Percentiles rank a stretch among this genome's conserved stretches.
Evolutionary conservation across 2,113 vertebrate species (phyloP).

Genomic region (Oceanites oceanicus): DNA sequence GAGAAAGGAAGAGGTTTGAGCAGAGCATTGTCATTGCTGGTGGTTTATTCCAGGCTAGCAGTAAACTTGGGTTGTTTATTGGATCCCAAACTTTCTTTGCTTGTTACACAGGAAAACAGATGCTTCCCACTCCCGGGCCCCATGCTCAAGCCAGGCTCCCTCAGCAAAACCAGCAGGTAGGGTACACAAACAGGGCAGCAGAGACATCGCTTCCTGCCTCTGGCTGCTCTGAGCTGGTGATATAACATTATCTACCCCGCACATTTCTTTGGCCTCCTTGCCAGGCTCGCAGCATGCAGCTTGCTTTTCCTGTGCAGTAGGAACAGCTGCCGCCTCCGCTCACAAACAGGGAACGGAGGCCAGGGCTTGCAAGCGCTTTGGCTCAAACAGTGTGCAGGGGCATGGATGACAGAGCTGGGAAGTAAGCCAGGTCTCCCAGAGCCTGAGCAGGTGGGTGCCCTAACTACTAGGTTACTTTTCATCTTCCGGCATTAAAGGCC

Average conservation of each 20-base stretch:
- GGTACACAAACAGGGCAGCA: neutral
- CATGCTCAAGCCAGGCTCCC: neutral
- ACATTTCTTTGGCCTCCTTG: neutral
- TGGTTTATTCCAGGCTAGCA: neutral
- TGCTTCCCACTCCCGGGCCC: neutral
- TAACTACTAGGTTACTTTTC: neutral
- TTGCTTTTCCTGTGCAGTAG: neutral
- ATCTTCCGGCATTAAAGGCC: neutral
- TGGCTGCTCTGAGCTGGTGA: neutral
- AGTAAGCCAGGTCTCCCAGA: neutral
- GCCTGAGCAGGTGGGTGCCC: neutral
- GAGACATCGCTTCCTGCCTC: neutral
- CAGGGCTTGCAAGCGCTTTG: neutral
- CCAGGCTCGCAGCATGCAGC: neutral
- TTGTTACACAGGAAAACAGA: slow-evolving; percentile 62
- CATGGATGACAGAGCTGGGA: neutral
- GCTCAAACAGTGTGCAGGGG: neutral
- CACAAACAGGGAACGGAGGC: neutral
- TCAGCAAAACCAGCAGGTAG: neutral
- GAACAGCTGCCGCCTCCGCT: neutral
- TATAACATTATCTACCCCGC: neutral
- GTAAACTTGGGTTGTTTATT: slow-evolving; percentile 30
- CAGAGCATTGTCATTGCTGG: accelerated
- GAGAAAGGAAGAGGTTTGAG: neutral
- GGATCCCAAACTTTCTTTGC: slow-evolving; percentile 6